Evolutionary conservation across 2,797 vertebrate species (phyloP).

Genomic region (Pseudocheirus occidentalis): DNA sequence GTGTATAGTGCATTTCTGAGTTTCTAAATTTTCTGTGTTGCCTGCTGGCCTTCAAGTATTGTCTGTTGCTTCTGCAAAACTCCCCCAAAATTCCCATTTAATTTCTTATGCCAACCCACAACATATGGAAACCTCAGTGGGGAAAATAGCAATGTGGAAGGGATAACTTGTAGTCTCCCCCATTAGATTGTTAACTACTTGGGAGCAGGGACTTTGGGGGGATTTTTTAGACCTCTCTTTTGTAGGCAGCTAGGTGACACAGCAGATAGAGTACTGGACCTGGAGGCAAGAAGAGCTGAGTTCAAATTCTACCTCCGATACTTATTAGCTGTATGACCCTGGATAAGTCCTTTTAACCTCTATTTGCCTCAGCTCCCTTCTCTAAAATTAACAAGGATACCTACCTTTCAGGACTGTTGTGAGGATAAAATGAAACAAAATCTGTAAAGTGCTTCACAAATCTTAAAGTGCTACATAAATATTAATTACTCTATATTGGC

Average conservation of each 20-base stretch:
- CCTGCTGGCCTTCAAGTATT: neutral
- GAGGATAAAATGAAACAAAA: neutral
- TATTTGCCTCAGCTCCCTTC: neutral
- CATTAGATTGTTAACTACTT: neutral
- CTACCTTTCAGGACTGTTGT: neutral
- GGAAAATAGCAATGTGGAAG: neutral
- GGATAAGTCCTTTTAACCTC: neutral
- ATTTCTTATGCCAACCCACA: neutral
- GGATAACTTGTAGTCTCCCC: neutral
- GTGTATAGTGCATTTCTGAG: neutral
- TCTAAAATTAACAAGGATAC: neutral
- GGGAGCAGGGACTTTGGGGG: neutral
- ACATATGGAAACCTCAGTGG: neutral
- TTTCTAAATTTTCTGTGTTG: neutral
- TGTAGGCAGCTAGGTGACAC: neutral
- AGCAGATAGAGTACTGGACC: neutral
- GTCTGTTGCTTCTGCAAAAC: neutral
- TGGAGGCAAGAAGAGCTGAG: neutral
- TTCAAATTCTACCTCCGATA: neutral
- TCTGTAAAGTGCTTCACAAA: neutral
- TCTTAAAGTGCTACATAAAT: neutral
- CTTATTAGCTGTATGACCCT: neutral
- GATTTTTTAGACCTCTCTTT: neutral
- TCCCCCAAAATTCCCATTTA: neutral
- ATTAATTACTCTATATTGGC: neutral